A percentile compares a stretch with the other conserved stretches of the same genome.
Evolutionary conservation across 2,888 invertebrate species (phyloP).

Genomic region (Heliconius erato): DNA sequence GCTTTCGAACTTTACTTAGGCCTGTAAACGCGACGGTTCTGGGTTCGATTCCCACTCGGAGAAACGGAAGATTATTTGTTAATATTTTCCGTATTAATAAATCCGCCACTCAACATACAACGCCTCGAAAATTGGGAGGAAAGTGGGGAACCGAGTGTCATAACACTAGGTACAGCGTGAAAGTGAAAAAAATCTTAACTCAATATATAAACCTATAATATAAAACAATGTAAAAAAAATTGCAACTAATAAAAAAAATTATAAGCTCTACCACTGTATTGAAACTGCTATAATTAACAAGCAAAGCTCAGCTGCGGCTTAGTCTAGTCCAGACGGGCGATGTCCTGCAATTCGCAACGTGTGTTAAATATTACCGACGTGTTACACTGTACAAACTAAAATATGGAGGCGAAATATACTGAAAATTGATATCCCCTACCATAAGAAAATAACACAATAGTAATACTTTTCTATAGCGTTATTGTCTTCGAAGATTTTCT

Average conservation of each 20-base stretch:
- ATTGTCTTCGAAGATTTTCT: constrained; percentile 17
- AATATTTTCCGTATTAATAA: no score
- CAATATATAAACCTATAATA: no score
- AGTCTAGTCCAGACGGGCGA: constrained; percentile 55
- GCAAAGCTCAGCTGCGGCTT: constrained; percentile 31
- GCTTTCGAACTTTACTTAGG: no score
- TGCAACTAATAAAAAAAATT: neutral
- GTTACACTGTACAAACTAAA: constrained; percentile 16
- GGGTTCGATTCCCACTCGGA: no score
- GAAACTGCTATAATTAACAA: constrained; percentile 26
- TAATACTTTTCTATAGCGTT: neutral
- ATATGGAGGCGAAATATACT: constrained; percentile 32
- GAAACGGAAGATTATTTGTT: no score
- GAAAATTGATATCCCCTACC: constrained; percentile 39
- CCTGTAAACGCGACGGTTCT: no score
- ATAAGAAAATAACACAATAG: constrained; percentile 8
- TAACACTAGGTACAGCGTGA: no score
- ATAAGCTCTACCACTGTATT: neutral
- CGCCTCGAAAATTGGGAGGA: no score
- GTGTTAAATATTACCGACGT: constrained; percentile 40
- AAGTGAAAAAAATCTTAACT: neutral
- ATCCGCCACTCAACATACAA: no score
- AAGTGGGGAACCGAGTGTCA: no score
- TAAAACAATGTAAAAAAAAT: no score
- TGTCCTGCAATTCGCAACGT: constrained; percentile 52